Percentiles rank a stretch among this genome's conserved stretches.
These are phyloP conservation scores for Tychaedon coryphoeus DNA, from an alignment of 2,113 vertebrate genomes.

Conservation along the genomic window DNA sequence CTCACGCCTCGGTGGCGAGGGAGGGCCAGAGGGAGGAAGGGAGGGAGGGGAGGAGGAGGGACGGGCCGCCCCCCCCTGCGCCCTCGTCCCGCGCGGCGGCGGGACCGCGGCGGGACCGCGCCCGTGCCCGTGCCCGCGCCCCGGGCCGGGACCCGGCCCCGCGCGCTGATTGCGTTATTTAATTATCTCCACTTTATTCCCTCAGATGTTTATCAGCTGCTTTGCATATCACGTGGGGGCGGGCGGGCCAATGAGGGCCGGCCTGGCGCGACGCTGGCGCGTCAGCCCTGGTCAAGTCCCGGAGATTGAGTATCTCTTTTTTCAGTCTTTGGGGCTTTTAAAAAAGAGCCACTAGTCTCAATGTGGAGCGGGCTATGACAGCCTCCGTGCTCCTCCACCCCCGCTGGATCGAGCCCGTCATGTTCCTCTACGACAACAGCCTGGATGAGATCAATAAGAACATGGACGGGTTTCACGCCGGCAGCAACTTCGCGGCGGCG, in stretches of 20 bases:
- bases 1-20: conserved; percentile 16
- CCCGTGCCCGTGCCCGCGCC: background rate
- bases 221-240: conserved; percentile 95
- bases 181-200: conserved; percentile 75
- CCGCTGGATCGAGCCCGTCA: conserved; percentile 98
- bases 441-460: conserved; percentile 91
- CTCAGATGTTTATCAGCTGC: conserved; percentile 81
- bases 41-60: background rate
- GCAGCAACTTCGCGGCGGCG: conserved; percentile 84
- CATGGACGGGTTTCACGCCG: conserved; percentile 85
- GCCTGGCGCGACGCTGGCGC: conserved; percentile 83
- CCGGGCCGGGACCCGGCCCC: conserved; percentile 2
- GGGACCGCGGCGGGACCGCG: background rate
- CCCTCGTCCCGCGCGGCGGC: background rate
- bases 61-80: background rate
- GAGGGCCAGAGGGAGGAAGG: background rate
- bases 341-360: conserved; percentile 93
- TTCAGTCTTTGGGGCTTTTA: conserved; percentile 95
- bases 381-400: conserved; percentile 97
- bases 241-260: conserved; percentile 84
- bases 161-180: conserved; percentile 67
- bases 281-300: conserved; percentile 83
- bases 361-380: conserved; percentile 99
- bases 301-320: conserved; percentile 82
- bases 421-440: conserved; percentile 97